These are phyloP conservation scores for Pseudomyrmex concolor DNA, from an alignment of 1,140 invertebrate species.

Conservation along the genomic window DNA sequence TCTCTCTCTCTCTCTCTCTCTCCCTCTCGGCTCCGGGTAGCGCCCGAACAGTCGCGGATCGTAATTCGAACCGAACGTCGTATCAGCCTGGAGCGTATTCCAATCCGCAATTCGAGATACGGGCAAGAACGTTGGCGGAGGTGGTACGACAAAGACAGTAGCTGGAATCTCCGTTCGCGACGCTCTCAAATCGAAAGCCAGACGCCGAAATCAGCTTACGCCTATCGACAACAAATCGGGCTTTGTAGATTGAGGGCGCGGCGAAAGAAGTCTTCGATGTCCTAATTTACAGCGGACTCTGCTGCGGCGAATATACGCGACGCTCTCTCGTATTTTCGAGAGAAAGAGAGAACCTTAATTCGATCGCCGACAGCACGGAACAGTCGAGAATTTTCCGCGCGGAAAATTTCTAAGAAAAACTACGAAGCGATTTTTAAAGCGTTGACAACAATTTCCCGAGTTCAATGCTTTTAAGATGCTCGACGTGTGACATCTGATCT, in stretches of 20 bases:
- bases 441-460: no score
- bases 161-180: neutral
- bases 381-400: neutral
- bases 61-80: conserved; percentile 63
- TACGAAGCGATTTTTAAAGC: no score
- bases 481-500: no score
- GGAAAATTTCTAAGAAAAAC: neutral
- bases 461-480: neutral
- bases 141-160: no score
- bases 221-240: conserved; percentile 64
- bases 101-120: conserved; percentile 59
- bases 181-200: neutral
- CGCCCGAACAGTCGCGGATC: conserved; percentile 42
- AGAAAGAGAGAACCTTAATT: conserved; percentile 14
- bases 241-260: conserved; percentile 49
- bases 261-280: conserved; percentile 49
- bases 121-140: conserved; percentile 2
- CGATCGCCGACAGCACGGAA: neutral
- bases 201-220: conserved; percentile 70
- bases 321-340: conserved; percentile 28
- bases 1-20: neutral
- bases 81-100: conserved; percentile 54
- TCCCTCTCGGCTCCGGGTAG: neutral
- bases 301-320: conserved; percentile 46
- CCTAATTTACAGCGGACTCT: conserved; percentile 53